These are phyloP conservation scores for Pseudococcus viburni DNA, from an alignment of 2,888 invertebrate genomes.

Conservation along the genomic window DNA sequence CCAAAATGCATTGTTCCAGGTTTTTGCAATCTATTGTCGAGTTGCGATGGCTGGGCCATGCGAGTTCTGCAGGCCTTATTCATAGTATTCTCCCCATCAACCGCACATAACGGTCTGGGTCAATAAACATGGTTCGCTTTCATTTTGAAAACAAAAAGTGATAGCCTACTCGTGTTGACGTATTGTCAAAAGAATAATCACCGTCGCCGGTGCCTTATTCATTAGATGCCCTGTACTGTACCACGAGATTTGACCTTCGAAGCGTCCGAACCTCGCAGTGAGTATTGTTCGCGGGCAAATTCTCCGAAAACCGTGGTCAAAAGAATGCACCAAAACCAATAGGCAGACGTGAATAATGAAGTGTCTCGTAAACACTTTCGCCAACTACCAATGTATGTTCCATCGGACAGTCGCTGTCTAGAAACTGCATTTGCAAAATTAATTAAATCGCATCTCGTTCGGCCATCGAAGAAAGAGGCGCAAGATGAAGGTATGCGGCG, in stretches of 20 bases:
- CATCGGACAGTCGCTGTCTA: too few species aligned
- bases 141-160: slow-evolving; percentile 31
- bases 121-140: slow-evolving; percentile 10
- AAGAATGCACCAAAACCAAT: background rate
- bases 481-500: too few species aligned
- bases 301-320: background rate
- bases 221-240: background rate
- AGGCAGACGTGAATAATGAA: background rate
- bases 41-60: background rate
- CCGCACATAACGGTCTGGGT: background rate
- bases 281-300: background rate
- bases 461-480: too few species aligned
- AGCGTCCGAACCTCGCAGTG: background rate
- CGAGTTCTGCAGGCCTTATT: background rate
- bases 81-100: background rate
- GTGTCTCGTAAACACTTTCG: background rate
- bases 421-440: too few species aligned
- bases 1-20: too few species aligned
- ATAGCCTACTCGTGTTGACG: background rate
- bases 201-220: background rate
- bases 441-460: too few species aligned
- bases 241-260: background rate
- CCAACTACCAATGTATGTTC: background rate
- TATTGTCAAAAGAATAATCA: slow-evolving; percentile 3
- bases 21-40: too few species aligned